Conservation (phyloP, 2,797 vertebrate species). For the Hemibagrus guttatus region DNA sequence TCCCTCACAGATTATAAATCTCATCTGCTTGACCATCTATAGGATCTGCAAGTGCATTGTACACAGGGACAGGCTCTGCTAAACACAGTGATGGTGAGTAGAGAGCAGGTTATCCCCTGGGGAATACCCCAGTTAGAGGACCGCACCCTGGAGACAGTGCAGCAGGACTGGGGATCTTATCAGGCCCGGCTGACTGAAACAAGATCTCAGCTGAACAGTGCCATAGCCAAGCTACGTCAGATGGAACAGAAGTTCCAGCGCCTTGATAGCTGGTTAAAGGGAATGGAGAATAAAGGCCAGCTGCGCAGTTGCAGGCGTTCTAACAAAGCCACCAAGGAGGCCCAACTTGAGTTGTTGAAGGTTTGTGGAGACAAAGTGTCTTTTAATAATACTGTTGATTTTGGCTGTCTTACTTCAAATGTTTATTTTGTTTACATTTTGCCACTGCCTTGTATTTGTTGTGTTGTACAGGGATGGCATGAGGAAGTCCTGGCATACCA, state of each 20-base stretch:
- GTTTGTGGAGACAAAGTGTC: constrained; percentile 65
- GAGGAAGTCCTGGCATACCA: constrained; percentile 82
- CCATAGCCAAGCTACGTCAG: constrained; percentile 80
- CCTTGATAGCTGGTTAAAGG: constrained; percentile 85
- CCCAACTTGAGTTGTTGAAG: constrained; percentile 88
- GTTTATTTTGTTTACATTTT: not conserved
- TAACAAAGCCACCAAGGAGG: constrained; percentile 81
- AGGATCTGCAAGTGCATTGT: constrained; percentile 88
- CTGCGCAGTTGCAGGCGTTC: constrained; percentile 80
- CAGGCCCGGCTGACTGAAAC: constrained; percentile 84
- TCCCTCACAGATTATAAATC: not conserved
- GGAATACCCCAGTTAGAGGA: constrained; percentile 91
- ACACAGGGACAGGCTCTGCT: constrained; percentile 88
- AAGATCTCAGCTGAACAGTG: constrained; percentile 77
- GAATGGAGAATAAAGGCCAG: constrained; percentile 80
- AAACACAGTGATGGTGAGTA: constrained; percentile 79
- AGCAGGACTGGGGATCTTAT: constrained; percentile 88
- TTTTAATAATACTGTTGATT: not conserved
- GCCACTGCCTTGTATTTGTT: constrained; percentile 12
- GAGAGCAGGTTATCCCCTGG: constrained; percentile 88
- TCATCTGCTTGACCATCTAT: constrained; percentile 17
- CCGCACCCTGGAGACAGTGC: constrained; percentile 83
- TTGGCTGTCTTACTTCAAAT: not conserved
- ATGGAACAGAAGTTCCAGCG: constrained; percentile 87
- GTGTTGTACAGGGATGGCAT: constrained; percentile 80